These are phyloP conservation scores for Isaurus tuberculatus DNA, from an alignment of 92 coral and sea anemone genomes.

Conservation along the genomic window DNA sequence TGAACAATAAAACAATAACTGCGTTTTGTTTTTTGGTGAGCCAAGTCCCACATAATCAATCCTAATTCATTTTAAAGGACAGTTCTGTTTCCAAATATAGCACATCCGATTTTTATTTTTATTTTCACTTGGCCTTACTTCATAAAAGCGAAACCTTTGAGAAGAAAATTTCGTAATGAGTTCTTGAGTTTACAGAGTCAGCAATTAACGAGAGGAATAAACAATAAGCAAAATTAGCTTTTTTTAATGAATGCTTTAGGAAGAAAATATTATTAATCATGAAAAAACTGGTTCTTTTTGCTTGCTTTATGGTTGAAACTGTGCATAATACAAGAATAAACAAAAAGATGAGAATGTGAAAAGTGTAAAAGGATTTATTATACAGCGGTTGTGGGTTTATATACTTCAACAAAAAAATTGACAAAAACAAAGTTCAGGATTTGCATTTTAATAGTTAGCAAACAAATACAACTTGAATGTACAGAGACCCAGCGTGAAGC, in stretches of 20 bases:
- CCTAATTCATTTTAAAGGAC: not conserved
- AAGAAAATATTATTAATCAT: not conserved
- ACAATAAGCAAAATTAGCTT: constrained; percentile 6
- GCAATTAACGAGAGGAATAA: constrained; percentile 1
- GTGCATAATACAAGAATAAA: not conserved
- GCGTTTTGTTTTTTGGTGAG: not conserved
- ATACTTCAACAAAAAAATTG: not conserved
- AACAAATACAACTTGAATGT: constrained; percentile 30
- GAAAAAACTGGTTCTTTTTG: not conserved
- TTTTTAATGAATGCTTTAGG: not conserved
- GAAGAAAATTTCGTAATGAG: constrained; percentile 3
- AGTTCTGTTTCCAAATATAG: not conserved
- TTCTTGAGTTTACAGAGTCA: constrained; percentile 4
- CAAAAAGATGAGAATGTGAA: too few relatives aligned
- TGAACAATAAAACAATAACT: not conserved
- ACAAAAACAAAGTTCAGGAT: constrained; percentile 24
- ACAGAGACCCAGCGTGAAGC: constrained; percentile 18
- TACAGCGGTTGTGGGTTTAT: not conserved
- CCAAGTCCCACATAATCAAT: not conserved
- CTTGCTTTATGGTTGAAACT: not conserved
- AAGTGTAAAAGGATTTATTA: too few relatives aligned
- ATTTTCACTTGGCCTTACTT: constrained; percentile 13
- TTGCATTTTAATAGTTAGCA: constrained; percentile 39
- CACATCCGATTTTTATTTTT: not conserved
- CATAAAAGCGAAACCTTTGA: not conserved